Evolutionary conservation across 2,888 invertebrate genomes (phyloP), one percentile per base, ranked within the genome.

Genomic region (Euplexia lucipara): DNA sequence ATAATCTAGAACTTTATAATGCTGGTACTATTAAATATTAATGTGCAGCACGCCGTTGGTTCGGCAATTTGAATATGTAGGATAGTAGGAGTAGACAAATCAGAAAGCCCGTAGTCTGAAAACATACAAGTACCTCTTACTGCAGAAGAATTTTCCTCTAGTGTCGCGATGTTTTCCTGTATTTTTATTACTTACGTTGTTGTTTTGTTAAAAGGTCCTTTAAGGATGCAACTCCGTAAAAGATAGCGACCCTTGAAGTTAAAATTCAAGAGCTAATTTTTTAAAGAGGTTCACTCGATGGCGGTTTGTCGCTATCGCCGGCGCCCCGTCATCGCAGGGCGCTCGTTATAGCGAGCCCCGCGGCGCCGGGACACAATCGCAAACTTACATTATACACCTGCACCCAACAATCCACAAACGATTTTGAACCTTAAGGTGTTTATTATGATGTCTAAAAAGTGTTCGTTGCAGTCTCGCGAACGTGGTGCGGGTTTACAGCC

Each of bases 271-370:
- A 88, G 83, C 84, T 88, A 87, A 90, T 90, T 88, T 89, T 90
- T 86, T 86, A 86, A 89, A 90, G 85, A 88, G 84, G 82, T 84
- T 78, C 82, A 78, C 83, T 86, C 76, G 83, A 83, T 83, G 84
- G 83, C 82, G 77, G 88, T 87, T 87, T 86, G 84, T 84, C 84
- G 85, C 89, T 86, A 87, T 88, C 84, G 84, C 84, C 84, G 86
- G 80, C 86, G 87, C 85, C 84, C 85, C 86, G 88, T 88, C 90
- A 86, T 82, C 83, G 86, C 85, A 81, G 82, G 82, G 84, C 82
- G 85, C 92, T 94, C 92, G 91, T 94, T 94, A 94, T 88, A 78
- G 78, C 75, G 86, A 86, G 87, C 92, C 94, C 92, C 86, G 91
- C 88, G 90, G 94, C 93, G 90, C 80, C 83, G 81, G 83, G 78